phyloP scores from a whole-genome alignment of 2,113 vertebrate genomes.

The Pleuronectes platessa region DNA sequence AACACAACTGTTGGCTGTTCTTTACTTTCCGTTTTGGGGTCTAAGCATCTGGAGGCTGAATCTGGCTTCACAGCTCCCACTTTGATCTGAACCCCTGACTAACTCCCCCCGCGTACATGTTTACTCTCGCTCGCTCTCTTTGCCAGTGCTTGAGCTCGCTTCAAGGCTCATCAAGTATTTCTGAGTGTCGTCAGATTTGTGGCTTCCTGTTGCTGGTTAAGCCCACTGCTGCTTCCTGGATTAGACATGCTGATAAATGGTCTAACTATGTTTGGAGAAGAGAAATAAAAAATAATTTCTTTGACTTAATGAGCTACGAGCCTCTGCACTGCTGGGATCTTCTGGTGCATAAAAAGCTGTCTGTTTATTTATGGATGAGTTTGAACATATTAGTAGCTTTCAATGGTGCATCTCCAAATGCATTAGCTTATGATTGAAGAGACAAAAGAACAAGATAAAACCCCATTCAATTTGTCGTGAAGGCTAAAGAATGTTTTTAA shows the following conservation, averaged over 20 bases:
- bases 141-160: constrained; percentile 9
- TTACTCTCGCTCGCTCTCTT: constrained; percentile 10
- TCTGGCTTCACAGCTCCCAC: constrained; percentile 31
- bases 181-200: constrained; percentile 1
- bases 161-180: constrained; percentile 31
- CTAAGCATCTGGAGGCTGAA: neutral
- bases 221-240: constrained; percentile 7
- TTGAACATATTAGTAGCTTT: no score
- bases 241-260: constrained; percentile 16
- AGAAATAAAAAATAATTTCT: constrained; percentile 3
- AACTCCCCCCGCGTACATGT: constrained; percentile 18
- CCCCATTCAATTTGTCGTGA: no score
- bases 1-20: neutral
- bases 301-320: neutral
- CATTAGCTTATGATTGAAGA: no score
- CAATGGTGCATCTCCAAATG: no score
- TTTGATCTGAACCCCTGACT: constrained; percentile 38
- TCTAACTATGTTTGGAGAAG: neutral
- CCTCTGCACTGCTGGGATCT: neutral
- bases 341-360: neutral
- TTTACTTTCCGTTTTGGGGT: no score
- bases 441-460: no score
- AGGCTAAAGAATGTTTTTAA: no score
- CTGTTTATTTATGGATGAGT: neutral
- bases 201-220: constrained; percentile 13